Evolutionary conservation across 2,797 vertebrate genomes (phyloP).

Genomic region (Smutsia gigantea): DNA sequence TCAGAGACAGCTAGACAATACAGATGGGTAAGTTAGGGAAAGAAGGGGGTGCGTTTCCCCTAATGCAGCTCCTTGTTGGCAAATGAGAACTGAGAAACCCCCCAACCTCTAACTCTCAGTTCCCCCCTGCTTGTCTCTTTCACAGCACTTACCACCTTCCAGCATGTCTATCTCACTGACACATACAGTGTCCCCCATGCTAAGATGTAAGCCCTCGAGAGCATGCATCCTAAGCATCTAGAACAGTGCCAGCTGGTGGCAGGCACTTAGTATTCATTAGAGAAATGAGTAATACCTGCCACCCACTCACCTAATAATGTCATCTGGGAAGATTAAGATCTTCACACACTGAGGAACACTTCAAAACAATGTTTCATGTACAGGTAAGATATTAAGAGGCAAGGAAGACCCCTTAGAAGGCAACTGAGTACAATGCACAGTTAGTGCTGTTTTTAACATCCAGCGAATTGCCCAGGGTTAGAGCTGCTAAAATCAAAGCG

Average conservation of each 20-base stretch:
- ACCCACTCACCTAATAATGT: neutral
- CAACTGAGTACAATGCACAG: neutral
- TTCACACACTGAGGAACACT: neutral
- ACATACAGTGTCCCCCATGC: neutral
- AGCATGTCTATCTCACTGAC: neutral
- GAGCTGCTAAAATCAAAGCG: neutral
- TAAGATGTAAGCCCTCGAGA: neutral
- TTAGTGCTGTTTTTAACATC: neutral
- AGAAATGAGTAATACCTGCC: neutral
- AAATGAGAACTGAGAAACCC: neutral
- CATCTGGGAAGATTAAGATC: neutral
- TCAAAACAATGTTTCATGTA: neutral
- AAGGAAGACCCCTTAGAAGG: neutral
- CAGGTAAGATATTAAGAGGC: neutral
- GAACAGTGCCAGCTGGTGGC: neutral
- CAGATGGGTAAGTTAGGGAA: neutral
- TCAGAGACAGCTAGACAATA: neutral
- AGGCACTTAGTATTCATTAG: neutral
- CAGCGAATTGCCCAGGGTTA: neutral
- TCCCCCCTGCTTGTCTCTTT: neutral
- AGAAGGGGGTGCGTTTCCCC: neutral
- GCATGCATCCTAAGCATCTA: neutral
- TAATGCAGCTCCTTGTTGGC: neutral
- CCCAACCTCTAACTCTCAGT: fast-evolving
- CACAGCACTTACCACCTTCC: neutral